Evolutionary conservation across 64 coral and sea anemone species (phyloP), one percentile per base, ranked within the genome.

Genomic region (Hydrozoanthus tunicans): DNA sequence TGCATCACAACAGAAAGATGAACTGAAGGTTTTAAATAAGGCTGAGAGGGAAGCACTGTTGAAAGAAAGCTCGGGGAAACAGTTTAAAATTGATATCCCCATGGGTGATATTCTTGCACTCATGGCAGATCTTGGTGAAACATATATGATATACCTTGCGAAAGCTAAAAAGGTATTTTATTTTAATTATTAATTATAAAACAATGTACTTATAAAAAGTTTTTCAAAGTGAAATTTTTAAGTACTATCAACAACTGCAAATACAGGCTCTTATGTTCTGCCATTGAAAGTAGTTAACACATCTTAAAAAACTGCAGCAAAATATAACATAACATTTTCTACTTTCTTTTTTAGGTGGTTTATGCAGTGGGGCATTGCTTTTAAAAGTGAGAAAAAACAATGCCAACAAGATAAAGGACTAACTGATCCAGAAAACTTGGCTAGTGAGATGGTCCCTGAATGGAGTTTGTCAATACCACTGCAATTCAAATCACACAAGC

Each of bases 391-490:
- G 25, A 81, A 81, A 62, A 9, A 11, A 23, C 79, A 81, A 24
- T 9, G 24, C n/a, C n/a, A 63, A 25, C 15, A 24, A 4, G 58
- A 26, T 6, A 11, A 3, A 3, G 58, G 62, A 9, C 7, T 81
- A 17, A 62, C 59, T 3, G 79, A 81, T 57, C 79, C 59, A 63
- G 58, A 81, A 8, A 81, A 81, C 10, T 59, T 81, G 23, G 58
- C 62, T 57, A 61, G 79, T 64, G 59, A 81, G 62, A 81, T 81
- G 79, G 32, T 81, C 58, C 79, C 79, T 20, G 20, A 20, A 20
- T 20, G 20, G 20, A 20, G 20, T 20, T 20, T 20, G 20, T 20
- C 20, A 20, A 20, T 20, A 20, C 20, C 20, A 20, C 20, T 20
- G 20, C 20, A 20, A 20, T 20, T 20, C 20, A 20, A 20, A 20